Percentiles rank a stretch among this genome's conserved stretches.
Conservation (phyloP, 2,888 invertebrate genomes). For the Quadroppia sp. region DNA sequence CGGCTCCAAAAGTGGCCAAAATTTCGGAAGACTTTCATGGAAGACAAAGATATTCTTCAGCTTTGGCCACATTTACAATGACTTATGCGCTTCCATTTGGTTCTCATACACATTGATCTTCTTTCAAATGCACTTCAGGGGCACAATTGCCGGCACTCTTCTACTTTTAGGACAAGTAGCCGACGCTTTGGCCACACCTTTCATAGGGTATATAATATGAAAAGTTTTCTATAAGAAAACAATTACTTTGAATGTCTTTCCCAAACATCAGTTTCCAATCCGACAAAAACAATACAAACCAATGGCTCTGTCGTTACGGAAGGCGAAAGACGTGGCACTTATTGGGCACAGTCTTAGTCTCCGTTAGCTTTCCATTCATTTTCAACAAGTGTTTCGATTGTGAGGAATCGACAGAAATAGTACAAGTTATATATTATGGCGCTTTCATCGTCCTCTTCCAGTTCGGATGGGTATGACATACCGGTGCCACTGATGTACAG, state of each 20-base stretch:
- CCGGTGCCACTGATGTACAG: neutral
- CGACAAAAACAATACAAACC: constrained; percentile 52
- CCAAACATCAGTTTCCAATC: constrained; percentile 58
- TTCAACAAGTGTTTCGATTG: constrained; percentile 72
- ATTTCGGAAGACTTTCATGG: constrained; percentile 13
- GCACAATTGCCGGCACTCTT: constrained; percentile 47
- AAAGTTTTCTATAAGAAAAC: neutral
- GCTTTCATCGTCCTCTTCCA: constrained; percentile 77
- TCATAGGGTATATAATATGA: constrained; percentile 65
- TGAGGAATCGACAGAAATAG: constrained; percentile 62
- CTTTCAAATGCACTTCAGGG: constrained; percentile 44
- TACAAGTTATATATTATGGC: constrained; percentile 69
- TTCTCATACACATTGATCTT: constrained; percentile 65
- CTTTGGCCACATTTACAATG: constrained; percentile 83
- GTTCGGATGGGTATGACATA: constrained; percentile 87
- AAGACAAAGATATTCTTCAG: constrained; percentile 60
- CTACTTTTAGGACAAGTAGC: constrained; percentile 61
- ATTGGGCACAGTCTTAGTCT: constrained; percentile 69
- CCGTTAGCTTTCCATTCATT: constrained; percentile 77
- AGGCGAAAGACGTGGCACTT: constrained; percentile 58
- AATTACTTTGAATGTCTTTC: neutral
- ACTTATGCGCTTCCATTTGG: constrained; percentile 90
- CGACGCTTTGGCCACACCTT: constrained; percentile 79
- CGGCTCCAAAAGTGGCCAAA: neutral
- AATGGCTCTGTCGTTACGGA: constrained; percentile 52